phyloP scores from a whole-genome alignment of 2,888 invertebrate genomes.

The Mesorhabditis sp. region DNA sequence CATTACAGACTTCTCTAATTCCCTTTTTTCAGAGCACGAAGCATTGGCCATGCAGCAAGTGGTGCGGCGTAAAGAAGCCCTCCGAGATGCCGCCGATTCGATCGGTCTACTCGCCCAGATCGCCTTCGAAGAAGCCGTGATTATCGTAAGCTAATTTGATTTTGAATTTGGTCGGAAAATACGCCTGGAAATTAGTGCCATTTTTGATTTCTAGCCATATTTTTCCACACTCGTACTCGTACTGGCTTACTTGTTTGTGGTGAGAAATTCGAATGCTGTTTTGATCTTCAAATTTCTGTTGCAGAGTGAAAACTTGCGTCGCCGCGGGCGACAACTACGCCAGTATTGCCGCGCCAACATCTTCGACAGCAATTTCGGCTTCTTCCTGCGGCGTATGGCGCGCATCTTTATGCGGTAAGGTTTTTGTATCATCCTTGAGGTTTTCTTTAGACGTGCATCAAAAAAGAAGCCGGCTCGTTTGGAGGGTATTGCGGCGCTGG shows the following conservation, averaged over 20 bases:
- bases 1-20: too few species aligned
- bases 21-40: too few species aligned
- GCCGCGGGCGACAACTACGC: too few species aligned
- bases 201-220: background rate
- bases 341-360: too few species aligned
- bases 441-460: background rate
- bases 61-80: background rate
- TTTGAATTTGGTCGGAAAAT: background rate
- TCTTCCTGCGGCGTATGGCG: background rate
- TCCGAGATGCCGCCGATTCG: background rate
- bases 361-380: too few species aligned
- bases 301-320: background rate
- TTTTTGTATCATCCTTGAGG: background rate
- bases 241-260: too few species aligned
- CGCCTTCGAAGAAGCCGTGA: background rate
- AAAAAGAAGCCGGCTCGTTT: background rate
- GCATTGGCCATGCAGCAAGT: background rate
- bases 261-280: background rate
- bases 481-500: background rate
- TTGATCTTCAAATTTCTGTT: background rate
- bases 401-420: background rate
- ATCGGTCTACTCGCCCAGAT: constrained; percentile 1
- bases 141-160: background rate
- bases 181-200: background rate
- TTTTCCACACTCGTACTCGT: background rate